phyloP scores from a whole-genome alignment of 1,140 invertebrate genomes.

The Pinna nobilis region DNA sequence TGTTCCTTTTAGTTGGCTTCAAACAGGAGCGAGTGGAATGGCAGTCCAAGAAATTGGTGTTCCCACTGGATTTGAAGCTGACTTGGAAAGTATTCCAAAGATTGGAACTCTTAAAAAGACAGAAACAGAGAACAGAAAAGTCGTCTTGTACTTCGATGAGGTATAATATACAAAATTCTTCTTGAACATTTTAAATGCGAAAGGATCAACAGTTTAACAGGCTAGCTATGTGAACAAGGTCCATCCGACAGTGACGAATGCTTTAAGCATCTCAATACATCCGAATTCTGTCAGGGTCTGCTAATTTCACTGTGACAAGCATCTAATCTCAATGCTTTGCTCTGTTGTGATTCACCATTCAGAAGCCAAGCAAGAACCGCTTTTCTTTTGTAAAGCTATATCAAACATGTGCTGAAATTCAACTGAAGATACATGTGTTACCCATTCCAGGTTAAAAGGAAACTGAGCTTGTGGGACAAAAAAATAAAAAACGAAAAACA shows the following conservation, averaged over 20 bases:
- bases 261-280: not conserved
- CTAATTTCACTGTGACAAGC: no score
- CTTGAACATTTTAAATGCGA: not conserved
- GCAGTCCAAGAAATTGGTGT: constrained; percentile 64
- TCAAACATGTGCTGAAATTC: no score
- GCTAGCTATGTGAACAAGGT: not conserved
- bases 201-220: not conserved
- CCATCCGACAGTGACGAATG: no score
- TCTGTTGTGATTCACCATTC: no score
- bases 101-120: constrained; percentile 83
- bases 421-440: no score
- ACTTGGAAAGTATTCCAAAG: constrained; percentile 53
- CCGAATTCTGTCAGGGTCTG: no score
- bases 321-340: no score
- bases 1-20: constrained; percentile 54
- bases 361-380: no score
- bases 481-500: no score
- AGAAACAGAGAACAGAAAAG: constrained; percentile 86
- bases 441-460: no score
- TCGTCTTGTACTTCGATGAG: constrained; percentile 88
- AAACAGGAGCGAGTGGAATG: constrained; percentile 61
- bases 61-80: constrained; percentile 63
- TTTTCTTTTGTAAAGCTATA: no score
- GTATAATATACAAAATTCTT: constrained; percentile 48
- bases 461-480: no score